A percentile compares a stretch with the other conserved stretches of the same genome.
Conservation (phyloP, 2,797 vertebrate species). For the Adrianichthys oophorus region DNA sequence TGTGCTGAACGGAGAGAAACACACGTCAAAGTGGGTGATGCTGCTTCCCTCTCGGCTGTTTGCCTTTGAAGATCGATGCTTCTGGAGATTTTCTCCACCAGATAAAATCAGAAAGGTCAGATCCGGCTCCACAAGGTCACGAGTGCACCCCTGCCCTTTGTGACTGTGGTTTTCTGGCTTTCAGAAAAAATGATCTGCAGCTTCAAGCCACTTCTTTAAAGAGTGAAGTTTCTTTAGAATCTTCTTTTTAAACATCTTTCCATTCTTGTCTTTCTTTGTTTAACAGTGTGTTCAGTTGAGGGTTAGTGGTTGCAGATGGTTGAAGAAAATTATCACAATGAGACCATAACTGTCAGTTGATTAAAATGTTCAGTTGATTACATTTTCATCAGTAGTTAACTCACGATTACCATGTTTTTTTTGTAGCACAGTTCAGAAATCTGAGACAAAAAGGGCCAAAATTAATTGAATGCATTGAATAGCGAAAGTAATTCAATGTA, state of each 20-base stretch:
- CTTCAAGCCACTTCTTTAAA: not conserved
- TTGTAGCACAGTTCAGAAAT: too few relatives aligned
- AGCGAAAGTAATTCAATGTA: too few relatives aligned
- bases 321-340: constrained; percentile 77
- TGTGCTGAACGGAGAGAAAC: constrained; percentile 15
- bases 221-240: not conserved
- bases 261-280: not conserved
- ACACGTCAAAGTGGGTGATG: constrained; percentile 8
- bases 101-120: constrained; percentile 7
- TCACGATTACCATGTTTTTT: too few relatives aligned
- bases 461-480: too few relatives aligned
- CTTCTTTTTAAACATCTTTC: not conserved
- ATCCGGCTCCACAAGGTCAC: not conserved
- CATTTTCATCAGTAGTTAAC: too few relatives aligned
- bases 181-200: not conserved
- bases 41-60: constrained; percentile 3
- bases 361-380: too few relatives aligned
- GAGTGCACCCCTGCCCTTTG: constrained; percentile 3
- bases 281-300: constrained; percentile 76
- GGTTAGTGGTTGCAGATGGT: constrained; percentile 76
- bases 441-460: too few relatives aligned
- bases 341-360: constrained; percentile 34
- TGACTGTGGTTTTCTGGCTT: not conserved
- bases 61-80: constrained; percentile 12
- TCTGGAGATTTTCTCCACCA: not conserved